These are phyloP conservation scores for Prionace glauca DNA, from an alignment of 2,797 vertebrate genomes.

Conservation along the genomic window DNA sequence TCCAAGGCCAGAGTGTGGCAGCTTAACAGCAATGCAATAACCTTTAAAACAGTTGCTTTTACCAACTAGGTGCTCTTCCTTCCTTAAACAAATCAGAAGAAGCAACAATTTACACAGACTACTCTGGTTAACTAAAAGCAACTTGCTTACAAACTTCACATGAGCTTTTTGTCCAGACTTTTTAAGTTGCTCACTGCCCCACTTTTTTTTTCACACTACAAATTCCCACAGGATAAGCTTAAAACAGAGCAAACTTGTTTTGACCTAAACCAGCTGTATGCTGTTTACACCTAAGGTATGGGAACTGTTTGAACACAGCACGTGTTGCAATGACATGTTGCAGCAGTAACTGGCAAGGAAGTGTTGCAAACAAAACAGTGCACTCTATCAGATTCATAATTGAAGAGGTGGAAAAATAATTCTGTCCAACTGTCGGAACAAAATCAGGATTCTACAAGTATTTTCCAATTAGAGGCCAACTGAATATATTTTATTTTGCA, in stretches of 20 bases:
- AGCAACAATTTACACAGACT: not conserved
- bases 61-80: not conserved
- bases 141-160: not conserved
- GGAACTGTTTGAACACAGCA: conserved; percentile 21
- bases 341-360: conserved; percentile 31
- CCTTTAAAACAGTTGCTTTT: not conserved
- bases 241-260: conserved; percentile 18
- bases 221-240: conserved; percentile 10
- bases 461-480: not conserved
- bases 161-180: not conserved
- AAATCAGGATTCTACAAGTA: not conserved
- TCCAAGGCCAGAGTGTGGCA: not conserved
- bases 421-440: not conserved
- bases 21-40: not conserved
- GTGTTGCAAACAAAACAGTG: not conserved
- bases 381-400: not conserved
- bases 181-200: not conserved
- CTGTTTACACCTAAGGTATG: not conserved
- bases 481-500: not conserved
- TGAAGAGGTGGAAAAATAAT: not conserved
- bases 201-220: not conserved
- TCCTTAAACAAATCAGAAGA: not conserved
- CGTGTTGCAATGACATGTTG: conserved; percentile 30
- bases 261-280: not conserved
- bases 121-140: not conserved